A percentile compares a stretch with the other conserved stretches of the same genome.
Evolutionary conservation across 2,113 vertebrate genomes (phyloP).

Genomic region (Eupsittula cactorum): DNA sequence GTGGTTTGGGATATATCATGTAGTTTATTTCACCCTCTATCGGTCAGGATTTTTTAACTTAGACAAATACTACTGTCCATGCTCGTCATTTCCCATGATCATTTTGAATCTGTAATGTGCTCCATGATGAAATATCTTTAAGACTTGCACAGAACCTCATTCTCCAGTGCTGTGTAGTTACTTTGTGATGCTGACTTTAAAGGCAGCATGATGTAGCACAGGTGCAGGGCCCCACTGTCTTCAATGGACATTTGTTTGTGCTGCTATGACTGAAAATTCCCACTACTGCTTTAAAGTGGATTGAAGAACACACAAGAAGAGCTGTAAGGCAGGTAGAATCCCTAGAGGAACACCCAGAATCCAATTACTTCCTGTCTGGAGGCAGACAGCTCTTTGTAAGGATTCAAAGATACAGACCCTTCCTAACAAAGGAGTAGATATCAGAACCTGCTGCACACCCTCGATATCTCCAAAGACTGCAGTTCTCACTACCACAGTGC

Average conservation of each 20-base stretch:
- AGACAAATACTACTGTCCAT: background rate
- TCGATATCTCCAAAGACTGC: background rate
- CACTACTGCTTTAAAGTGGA: background rate
- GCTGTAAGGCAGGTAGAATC: background rate
- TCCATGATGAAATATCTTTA: background rate
- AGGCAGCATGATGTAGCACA: background rate
- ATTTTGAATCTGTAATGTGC: background rate
- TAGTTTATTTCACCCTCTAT: background rate
- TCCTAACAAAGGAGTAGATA: fast-evolving
- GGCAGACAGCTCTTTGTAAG: background rate
- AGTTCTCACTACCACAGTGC: background rate
- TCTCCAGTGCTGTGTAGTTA: fast-evolving
- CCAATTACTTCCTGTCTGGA: background rate
- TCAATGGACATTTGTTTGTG: background rate
- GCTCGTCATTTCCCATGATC: background rate
- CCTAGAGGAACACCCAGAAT: background rate
- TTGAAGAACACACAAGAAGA: background rate
- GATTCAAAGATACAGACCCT: background rate
- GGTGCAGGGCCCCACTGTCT: background rate
- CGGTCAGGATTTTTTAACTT: background rate
- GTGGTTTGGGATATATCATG: background rate
- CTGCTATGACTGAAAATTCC: background rate
- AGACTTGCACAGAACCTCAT: background rate
- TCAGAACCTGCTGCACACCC: background rate
- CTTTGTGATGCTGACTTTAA: background rate